Base-by-base conservation (phyloP, 2,888 invertebrate species). In the Hyles lineata region DNA sequence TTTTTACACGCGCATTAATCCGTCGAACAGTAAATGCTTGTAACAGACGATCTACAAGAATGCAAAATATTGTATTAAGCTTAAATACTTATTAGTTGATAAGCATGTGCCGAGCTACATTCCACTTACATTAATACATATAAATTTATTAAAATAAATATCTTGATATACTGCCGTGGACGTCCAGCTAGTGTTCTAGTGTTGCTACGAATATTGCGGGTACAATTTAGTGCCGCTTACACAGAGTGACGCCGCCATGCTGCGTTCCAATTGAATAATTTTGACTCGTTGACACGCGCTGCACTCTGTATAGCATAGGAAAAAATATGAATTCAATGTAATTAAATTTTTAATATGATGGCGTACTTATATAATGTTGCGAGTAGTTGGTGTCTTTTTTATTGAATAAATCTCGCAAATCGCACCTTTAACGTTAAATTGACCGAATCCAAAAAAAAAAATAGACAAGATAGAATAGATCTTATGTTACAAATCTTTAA, bases 231-330 rank as follows among this genome's bases (percentile, higher is more conserved):
- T 67, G 23, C 50, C 67, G 55, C 71, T 87, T 84, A 92, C 72
- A 92, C 55, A 2, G 92, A 85, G 85, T 88, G 86, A 74, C 88
- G 80, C 74, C 92, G 92, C 72, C 76, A 83, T 74, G 87, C 85
- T 78, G 78, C 81, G 69, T 78, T 79, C 79, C 80, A 76, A 79
- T 77, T 78, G 76, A 78, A 78, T 76, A 85, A 81, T 84, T 82
- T 83, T 75, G 78, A 81, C 79, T 84, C 82, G 82, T 81, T 77
- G 79, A 84, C 85, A 87, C 89, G 91, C 92, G 89, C 91, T 87
- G 89, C 83, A 79, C 76, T 86, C 91, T 91, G 89, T 2, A 86
- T 87, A n/a, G 2, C 52, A 52, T 1, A 55, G 11, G 9, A 35
- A 9, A 55, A n/a, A 55, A n/a, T 2, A 19, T 5, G 9, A 17